phyloP scores from a whole-genome alignment of 2,888 invertebrate species.

The Arctia plantaginis region DNA sequence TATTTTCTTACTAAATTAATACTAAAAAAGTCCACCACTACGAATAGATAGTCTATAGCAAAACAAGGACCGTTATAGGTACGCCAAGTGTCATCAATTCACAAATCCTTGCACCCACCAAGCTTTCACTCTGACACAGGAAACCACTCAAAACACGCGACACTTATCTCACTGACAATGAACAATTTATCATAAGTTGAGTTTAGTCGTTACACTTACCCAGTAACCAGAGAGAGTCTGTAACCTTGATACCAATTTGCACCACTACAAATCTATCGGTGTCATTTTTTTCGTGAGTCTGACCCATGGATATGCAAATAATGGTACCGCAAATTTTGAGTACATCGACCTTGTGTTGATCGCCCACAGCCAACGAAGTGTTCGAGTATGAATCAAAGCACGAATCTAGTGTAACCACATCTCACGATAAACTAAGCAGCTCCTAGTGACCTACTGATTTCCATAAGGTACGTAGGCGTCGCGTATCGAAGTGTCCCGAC shows the following conservation, averaged over 20 bases:
- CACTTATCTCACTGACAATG: conserved; percentile 83
- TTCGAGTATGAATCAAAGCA: conserved; percentile 72
- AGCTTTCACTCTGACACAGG: conserved; percentile 83
- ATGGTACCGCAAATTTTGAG: conserved; percentile 82
- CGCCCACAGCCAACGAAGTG: conserved; percentile 67
- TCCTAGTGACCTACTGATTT: conserved; percentile 85
- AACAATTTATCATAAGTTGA: conserved; percentile 84
- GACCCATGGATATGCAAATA: conserved; percentile 80
- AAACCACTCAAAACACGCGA: conserved; percentile 79
- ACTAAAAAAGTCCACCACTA: neutral
- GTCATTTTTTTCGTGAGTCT: conserved; percentile 81
- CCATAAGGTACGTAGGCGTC: conserved; percentile 78
- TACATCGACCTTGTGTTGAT: conserved; percentile 80
- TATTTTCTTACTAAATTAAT: conserved; percentile 1
- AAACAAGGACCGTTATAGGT: conserved; percentile 43
- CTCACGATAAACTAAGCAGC: conserved; percentile 65
- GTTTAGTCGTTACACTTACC: conserved; percentile 85
- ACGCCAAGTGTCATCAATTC: conserved; percentile 59
- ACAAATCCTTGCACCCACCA: conserved; percentile 70
- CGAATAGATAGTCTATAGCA: conserved; percentile 32
- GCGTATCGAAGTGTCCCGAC: conserved; percentile 49
- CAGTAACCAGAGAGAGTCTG: conserved; percentile 81
- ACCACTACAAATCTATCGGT: conserved; percentile 74
- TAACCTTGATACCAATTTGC: conserved; percentile 84
- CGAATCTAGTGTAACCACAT: conserved; percentile 69